phyloP scores from a whole-genome alignment of 2,888 invertebrate species.

The Cyrtodaria siliqua region DNA sequence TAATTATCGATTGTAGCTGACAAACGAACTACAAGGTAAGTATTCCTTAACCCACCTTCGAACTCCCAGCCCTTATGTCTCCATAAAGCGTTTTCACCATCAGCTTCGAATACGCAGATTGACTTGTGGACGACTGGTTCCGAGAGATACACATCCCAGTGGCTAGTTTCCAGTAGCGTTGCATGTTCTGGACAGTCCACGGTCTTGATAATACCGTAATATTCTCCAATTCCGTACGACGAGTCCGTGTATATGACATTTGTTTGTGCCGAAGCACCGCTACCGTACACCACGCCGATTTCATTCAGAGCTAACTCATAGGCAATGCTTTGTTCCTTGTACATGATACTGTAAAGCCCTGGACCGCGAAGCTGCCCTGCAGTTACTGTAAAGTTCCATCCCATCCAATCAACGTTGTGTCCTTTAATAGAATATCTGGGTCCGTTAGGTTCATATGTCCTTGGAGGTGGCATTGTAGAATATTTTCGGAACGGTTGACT shows the following conservation, averaged over 20 bases:
- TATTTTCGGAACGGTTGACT: constrained; percentile 33
- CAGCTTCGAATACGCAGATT: constrained; percentile 72
- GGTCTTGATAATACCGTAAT: constrained; percentile 55
- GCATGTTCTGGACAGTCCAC: constrained; percentile 73
- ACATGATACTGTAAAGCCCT: constrained; percentile 58
- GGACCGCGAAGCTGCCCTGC: constrained; percentile 61
- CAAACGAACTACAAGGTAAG: constrained; percentile 54
- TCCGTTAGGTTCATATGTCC: constrained; percentile 67
- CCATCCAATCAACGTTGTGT: constrained; percentile 69
- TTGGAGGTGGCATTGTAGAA: constrained; percentile 62
- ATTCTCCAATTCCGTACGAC: constrained; percentile 63
- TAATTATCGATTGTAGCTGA: constrained; percentile 67
- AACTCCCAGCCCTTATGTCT: constrained; percentile 60
- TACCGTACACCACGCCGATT: constrained; percentile 63
- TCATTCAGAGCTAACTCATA: constrained; percentile 74
- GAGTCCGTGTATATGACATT: constrained; percentile 64
- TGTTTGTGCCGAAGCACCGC: constrained; percentile 53
- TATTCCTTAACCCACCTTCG: constrained; percentile 63
- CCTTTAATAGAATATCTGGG: constrained; percentile 66
- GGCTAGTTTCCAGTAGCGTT: constrained; percentile 62
- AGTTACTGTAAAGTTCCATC: constrained; percentile 69
- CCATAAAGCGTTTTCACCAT: constrained; percentile 65
- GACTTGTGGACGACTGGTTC: constrained; percentile 45
- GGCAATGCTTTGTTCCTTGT: constrained; percentile 62
- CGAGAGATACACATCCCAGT: constrained; percentile 45